These are phyloP conservation scores for Lithobates pipiens DNA, from an alignment of 2,797 vertebrate species.

Conservation along the genomic window DNA sequence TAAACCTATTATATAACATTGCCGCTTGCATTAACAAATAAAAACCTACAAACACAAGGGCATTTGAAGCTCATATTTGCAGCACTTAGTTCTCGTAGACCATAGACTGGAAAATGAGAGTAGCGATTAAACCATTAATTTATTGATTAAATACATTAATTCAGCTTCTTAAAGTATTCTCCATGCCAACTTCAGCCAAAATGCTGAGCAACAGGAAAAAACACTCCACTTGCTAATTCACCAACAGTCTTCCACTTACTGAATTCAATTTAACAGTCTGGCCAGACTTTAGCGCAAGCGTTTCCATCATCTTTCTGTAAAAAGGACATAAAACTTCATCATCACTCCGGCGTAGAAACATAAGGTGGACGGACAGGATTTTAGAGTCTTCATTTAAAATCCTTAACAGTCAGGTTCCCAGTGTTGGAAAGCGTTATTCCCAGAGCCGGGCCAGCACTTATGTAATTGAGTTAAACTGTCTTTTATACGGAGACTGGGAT, in stretches of 20 bases:
- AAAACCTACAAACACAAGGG: not conserved
- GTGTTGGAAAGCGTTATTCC: conserved; percentile 30
- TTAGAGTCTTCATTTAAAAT: conserved; percentile 51
- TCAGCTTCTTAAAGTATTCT: conserved; percentile 8
- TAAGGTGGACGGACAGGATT: conserved; percentile 32
- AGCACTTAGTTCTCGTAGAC: not conserved
- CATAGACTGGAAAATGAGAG: not conserved
- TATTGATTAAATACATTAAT: conserved; percentile 37
- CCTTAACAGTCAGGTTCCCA: conserved; percentile 29
- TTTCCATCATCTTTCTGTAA: conserved; percentile 36
- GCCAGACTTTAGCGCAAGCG: not conserved
- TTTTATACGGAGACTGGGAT: conserved; percentile 51
- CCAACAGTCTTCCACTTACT: not conserved
- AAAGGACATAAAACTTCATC: conserved; percentile 58
- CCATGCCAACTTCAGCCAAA: conserved; percentile 5
- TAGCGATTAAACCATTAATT: conserved; percentile 34
- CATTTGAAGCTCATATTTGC: not conserved
- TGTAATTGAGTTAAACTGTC: conserved; percentile 54
- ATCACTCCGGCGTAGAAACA: conserved; percentile 35
- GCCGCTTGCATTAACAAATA: not conserved
- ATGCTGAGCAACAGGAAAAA: conserved; percentile 37
- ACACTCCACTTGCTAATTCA: conserved; percentile 21
- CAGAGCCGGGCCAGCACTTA: conserved; percentile 17
- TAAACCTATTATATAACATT: no score
- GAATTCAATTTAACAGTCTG: conserved; percentile 36